These are phyloP conservation scores for Hirundo rustica DNA, from an alignment of 2,797 vertebrate genomes.

Conservation along the genomic window DNA sequence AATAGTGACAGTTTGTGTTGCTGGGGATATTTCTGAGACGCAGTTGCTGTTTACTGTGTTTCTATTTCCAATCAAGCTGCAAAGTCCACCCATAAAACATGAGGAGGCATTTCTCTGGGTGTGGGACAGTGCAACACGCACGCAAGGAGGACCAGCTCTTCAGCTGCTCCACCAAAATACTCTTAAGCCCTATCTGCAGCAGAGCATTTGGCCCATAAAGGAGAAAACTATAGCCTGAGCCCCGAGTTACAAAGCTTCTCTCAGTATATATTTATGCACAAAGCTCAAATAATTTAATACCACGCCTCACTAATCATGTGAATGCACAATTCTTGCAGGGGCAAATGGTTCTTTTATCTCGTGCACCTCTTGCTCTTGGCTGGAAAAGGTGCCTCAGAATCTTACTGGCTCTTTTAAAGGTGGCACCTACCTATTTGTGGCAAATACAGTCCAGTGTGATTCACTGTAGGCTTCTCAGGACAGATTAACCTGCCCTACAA, in stretches of 20 bases:
- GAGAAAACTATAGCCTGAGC: not conserved
- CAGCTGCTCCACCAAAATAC: not conserved
- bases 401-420: not conserved
- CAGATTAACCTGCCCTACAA: not conserved
- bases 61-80: conserved; percentile 47
- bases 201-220: not conserved
- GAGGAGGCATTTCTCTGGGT: conserved; percentile 25
- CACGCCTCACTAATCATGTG: conserved; percentile 45
- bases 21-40: conserved; percentile 47
- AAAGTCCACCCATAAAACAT: conserved; percentile 42
- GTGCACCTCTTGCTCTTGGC: not conserved
- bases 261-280: conserved; percentile 25
- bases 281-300: conserved; percentile 63
- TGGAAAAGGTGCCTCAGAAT: conserved; percentile 20
- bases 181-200: not conserved
- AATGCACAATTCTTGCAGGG: conserved; percentile 55
- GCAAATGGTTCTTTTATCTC: not conserved
- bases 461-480: not conserved
- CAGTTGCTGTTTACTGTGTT: conserved; percentile 54
- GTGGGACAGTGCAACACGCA: not conserved
- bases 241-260: not conserved
- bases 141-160: not conserved
- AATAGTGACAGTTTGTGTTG: conserved; percentile 49
- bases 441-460: not conserved
- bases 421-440: not conserved